These are phyloP conservation scores for Jacana jacana DNA, from an alignment of 2,113 vertebrate species.

Conservation along the genomic window DNA sequence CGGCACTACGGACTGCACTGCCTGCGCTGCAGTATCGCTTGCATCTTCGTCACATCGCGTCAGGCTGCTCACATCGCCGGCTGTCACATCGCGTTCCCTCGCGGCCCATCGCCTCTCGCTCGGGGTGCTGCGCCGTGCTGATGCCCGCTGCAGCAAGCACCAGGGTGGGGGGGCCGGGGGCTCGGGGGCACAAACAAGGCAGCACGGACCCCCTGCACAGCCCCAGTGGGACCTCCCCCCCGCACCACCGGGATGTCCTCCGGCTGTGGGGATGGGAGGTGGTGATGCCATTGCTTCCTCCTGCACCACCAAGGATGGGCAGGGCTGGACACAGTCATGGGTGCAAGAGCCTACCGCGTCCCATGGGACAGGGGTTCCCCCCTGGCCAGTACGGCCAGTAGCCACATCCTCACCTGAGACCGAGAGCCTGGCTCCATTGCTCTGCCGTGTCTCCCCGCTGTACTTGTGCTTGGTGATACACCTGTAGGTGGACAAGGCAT, in stretches of 20 bases:
- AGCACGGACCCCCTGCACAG: accelerated
- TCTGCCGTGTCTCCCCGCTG: constrained; percentile 97
- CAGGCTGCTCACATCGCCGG: constrained; percentile 57
- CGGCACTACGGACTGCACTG: not conserved
- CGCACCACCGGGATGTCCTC: accelerated
- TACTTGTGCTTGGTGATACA: constrained; percentile 99
- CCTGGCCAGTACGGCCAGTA: accelerated
- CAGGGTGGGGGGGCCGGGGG: not conserved
- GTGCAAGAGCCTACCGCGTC: not conserved
- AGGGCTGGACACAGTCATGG: not conserved
- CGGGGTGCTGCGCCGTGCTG: not conserved
- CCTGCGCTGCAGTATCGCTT: constrained; percentile 26
- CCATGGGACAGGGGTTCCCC: not conserved
- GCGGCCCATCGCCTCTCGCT: not conserved
- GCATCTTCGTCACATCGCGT: constrained; percentile 62
- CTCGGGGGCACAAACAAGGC: not conserved
- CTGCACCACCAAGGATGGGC: accelerated
- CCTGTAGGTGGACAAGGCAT: constrained; percentile 97
- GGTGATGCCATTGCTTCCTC: accelerated
- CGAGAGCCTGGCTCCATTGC: constrained; percentile 95
- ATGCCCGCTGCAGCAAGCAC: not conserved
- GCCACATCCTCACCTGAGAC: constrained; percentile 84
- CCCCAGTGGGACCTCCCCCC: accelerated
- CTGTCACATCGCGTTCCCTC: constrained; percentile 35
- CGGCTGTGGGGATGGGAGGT: accelerated